A percentile compares a stretch with the other conserved stretches of the same genome.
phyloP scores from a whole-genome alignment of 2,113 vertebrate genomes.

The Heterotis niloticus region DNA sequence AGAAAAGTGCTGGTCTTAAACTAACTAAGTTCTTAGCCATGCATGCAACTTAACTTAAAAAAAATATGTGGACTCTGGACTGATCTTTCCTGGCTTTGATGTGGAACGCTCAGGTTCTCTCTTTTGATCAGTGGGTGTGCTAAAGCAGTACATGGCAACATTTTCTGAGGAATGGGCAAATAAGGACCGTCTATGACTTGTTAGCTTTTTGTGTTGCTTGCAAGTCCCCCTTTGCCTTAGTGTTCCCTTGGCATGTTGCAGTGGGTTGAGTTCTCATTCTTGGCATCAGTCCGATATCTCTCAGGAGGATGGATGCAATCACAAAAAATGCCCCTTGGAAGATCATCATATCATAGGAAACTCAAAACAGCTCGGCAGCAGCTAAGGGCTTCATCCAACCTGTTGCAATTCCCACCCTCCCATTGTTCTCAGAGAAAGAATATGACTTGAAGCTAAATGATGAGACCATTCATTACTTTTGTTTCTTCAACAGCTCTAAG shows the following conservation, averaged over 20 bases:
- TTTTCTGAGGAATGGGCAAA: constrained; percentile 22
- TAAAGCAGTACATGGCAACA: constrained; percentile 39
- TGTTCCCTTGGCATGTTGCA: constrained; percentile 24
- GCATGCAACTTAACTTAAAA: not conserved
- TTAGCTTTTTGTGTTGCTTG: constrained; percentile 26
- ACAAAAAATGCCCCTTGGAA: not conserved
- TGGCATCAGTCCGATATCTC: not conserved
- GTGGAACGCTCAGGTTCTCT: constrained; percentile 26
- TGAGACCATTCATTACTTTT: not conserved
- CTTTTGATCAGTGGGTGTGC: constrained; percentile 47
- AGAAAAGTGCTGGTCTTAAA: not conserved
- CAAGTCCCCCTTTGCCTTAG: constrained; percentile 13
- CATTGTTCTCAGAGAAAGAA: not conserved
- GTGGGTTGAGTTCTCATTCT: constrained; percentile 5
- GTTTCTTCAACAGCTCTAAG: not conserved
- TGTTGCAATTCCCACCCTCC: not conserved
- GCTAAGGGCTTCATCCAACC: not conserved
- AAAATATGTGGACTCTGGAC: not conserved
- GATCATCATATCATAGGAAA: not conserved
- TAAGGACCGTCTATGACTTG: constrained; percentile 27
- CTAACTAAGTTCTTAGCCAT: not conserved
- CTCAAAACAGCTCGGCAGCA: not conserved
- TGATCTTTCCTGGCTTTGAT: not conserved
- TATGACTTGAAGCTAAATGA: not conserved
- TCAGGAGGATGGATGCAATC: not conserved